Evolutionary conservation across 2,113 vertebrate species (phyloP).

Genomic region (Ochotona curzoniae): DNA sequence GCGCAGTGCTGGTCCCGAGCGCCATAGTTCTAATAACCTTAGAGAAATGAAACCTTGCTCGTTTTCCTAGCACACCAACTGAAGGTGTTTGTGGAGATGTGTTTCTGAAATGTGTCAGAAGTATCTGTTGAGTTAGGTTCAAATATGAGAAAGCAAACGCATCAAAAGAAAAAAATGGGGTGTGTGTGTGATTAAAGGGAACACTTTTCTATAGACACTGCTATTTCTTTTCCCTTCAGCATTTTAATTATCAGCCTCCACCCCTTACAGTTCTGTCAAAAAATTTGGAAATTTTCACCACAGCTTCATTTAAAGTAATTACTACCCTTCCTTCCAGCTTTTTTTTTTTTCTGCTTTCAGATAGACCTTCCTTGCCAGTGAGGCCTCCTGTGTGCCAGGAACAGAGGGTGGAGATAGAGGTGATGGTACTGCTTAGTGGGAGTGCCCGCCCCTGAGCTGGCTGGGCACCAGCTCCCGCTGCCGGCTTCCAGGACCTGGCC

Average conservation of each 20-base stretch:
- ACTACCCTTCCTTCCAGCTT: neutral
- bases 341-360: neutral
- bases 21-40: conserved; percentile 7
- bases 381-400: neutral
- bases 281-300: neutral
- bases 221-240: neutral
- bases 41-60: neutral
- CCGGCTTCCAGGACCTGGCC: neutral
- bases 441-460: neutral
- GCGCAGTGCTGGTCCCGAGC: too few relatives aligned
- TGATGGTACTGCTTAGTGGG: neutral
- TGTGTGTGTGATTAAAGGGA: neutral
- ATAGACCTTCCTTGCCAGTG: neutral
- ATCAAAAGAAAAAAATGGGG: neutral
- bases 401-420: neutral
- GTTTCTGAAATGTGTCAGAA: conserved; percentile 4
- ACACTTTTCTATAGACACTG: neutral
- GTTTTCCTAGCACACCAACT: neutral
- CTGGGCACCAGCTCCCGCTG: too few relatives aligned
- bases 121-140: neutral
- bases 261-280: neutral
- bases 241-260: neutral
- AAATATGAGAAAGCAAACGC: neutral
- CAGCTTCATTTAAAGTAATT: neutral
- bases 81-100: neutral